Percentiles rank a stretch among this genome's conserved stretches.
Evolutionary conservation across 2,113 vertebrate species (phyloP).

Genomic region (Myiagra hebetior): DNA sequence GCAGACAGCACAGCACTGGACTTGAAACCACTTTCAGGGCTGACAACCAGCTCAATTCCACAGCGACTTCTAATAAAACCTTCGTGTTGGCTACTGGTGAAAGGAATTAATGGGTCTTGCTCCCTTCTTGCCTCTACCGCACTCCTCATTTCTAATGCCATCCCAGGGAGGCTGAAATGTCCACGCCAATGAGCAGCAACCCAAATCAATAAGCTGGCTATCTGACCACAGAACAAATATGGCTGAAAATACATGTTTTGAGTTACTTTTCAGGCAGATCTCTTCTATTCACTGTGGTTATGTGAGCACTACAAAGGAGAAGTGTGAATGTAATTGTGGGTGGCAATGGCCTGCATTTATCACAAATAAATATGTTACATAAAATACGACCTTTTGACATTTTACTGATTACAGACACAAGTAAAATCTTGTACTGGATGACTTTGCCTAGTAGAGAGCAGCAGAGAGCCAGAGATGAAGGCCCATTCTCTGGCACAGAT

Average conservation of each 20-base stretch:
- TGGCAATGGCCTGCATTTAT: not conserved
- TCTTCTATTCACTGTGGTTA: not conserved
- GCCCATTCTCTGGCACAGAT: not conserved
- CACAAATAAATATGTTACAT: not conserved
- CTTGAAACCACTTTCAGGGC: not conserved
- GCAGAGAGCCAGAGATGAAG: not conserved
- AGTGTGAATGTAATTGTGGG: fast-evolving
- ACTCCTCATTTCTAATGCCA: not conserved
- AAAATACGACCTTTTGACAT: not conserved
- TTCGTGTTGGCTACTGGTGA: not conserved
- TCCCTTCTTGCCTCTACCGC: not conserved
- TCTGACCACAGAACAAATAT: not conserved
- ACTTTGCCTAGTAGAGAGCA: not conserved
- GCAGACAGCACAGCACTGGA: not conserved
- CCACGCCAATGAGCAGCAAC: not conserved
- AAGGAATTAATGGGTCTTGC: not conserved
- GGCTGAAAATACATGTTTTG: not conserved
- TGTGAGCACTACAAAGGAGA: not conserved
- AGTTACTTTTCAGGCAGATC: not conserved
- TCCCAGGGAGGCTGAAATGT: not conserved
- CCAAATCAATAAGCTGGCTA: not conserved
- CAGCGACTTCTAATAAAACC: not conserved
- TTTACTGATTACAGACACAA: not conserved
- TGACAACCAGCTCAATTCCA: not conserved
- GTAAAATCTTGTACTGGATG: not conserved